Percentiles rank a stretch among this genome's conserved stretches.
These are phyloP conservation scores for Ceratosolen solmsi DNA, from an alignment of 1,140 invertebrate genomes.

Conservation along the genomic window DNA sequence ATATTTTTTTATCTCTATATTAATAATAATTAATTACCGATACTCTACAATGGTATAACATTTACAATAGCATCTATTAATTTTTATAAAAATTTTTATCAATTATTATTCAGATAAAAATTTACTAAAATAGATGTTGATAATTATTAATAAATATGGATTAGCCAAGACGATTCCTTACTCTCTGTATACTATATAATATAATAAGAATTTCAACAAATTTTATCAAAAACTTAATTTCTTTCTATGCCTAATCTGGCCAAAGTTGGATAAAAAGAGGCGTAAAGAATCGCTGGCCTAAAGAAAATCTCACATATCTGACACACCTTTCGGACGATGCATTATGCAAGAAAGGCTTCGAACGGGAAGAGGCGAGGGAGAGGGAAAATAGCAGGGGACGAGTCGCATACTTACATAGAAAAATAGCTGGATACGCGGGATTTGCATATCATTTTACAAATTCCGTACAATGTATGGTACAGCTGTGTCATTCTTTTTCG, in stretches of 20 bases:
- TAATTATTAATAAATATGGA: too few relatives aligned
- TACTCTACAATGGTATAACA: too few relatives aligned
- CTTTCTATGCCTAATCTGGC: neutral
- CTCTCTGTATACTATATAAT: too few relatives aligned
- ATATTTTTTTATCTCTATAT: too few relatives aligned
- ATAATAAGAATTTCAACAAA: too few relatives aligned
- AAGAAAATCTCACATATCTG: neutral
- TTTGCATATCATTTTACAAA: slow-evolving; percentile 62
- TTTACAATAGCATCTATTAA: too few relatives aligned
- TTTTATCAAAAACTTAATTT: too few relatives aligned
- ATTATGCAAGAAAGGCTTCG: slow-evolving; percentile 35
- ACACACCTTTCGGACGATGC: slow-evolving; percentile 23
- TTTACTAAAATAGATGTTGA: too few relatives aligned
- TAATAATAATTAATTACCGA: too few relatives aligned
- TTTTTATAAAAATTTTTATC: too few relatives aligned
- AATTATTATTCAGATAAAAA: too few relatives aligned
- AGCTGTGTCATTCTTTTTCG: neutral
- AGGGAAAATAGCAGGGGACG: slow-evolving; percentile 2
- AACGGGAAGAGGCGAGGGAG: neutral
- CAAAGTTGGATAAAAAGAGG: slow-evolving; percentile 4
- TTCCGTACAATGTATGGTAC: slow-evolving; percentile 49
- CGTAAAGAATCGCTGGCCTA: neutral
- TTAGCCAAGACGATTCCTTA: too few relatives aligned
- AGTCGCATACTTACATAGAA: neutral
- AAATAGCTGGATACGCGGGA: slow-evolving; percentile 54